Evolutionary conservation across 2,113 vertebrate genomes (phyloP).

Genomic region (Cygnus atratus): DNA sequence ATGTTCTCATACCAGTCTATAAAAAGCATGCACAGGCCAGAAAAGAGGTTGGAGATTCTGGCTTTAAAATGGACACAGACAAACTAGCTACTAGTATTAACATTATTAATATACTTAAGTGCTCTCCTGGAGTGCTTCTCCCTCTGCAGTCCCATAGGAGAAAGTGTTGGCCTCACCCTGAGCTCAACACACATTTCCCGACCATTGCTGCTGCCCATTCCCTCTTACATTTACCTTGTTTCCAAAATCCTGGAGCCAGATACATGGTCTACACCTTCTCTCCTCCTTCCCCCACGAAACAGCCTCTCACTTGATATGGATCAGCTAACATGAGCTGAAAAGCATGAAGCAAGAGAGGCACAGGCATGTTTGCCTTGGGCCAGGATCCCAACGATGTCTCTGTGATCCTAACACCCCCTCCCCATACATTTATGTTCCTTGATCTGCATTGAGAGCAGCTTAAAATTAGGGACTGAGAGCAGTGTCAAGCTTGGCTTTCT

Average conservation of each 20-base stretch:
- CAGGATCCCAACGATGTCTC: neutral
- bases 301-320: neutral
- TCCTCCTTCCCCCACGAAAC: neutral
- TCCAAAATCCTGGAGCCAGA: neutral
- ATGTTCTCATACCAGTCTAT: neutral
- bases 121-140: neutral
- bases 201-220: fast-evolving
- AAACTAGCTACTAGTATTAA: neutral
- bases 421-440: neutral
- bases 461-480: slow-evolving; percentile 11
- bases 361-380: neutral
- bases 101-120: neutral
- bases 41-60: neutral
- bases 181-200: neutral
- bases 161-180: neutral
- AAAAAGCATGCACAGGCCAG: neutral
- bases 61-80: neutral
- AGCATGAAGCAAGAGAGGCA: slow-evolving; percentile 1
- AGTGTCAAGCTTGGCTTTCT: neutral
- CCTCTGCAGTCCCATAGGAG: neutral
- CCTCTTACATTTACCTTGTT: neutral
- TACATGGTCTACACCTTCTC: neutral
- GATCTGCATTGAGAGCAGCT: neutral
- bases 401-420: neutral
- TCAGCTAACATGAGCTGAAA: slow-evolving; percentile 27